phyloP scores from a whole-genome alignment of 2,113 vertebrate species.

The Oreotragus oreotragus region DNA sequence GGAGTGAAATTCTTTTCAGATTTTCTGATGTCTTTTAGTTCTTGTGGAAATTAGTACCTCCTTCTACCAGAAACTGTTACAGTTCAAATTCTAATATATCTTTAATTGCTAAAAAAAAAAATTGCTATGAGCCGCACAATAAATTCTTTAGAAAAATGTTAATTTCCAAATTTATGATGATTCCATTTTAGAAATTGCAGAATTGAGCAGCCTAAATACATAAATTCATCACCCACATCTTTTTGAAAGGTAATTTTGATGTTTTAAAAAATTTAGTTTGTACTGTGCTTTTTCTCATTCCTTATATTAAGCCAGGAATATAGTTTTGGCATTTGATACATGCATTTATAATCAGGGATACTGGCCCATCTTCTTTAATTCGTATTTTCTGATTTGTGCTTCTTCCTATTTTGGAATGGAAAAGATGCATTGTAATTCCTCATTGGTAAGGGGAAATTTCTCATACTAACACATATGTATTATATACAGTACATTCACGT shows the following conservation, averaged over 20 bases:
- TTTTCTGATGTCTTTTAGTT: constrained; percentile 14
- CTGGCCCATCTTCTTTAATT: not conserved
- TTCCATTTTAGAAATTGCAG: constrained; percentile 25
- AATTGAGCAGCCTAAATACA: not conserved
- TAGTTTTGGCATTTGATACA: not conserved
- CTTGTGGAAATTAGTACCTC: not conserved
- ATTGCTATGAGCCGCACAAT: not conserved
- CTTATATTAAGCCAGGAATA: not conserved
- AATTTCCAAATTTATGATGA: not conserved
- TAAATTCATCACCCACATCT: not conserved
- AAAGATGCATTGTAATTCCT: not conserved
- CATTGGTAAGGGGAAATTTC: not conserved
- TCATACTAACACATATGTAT: not conserved
- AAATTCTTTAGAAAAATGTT: not conserved
- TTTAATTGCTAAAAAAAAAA: constrained; percentile 26
- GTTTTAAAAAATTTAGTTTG: not conserved
- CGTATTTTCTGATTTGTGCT: not conserved
- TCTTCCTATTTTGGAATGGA: not conserved
- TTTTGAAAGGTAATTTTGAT: constrained; percentile 11
- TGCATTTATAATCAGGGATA: not conserved
- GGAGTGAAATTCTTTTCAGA: not conserved
- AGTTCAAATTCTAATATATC: not conserved
- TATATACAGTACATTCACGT: too few relatives aligned
- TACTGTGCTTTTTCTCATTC: not conserved
- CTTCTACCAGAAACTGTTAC: not conserved